Base-by-base conservation (phyloP, 2,113 vertebrate species). In the Eulacestoma nigropectus region DNA sequence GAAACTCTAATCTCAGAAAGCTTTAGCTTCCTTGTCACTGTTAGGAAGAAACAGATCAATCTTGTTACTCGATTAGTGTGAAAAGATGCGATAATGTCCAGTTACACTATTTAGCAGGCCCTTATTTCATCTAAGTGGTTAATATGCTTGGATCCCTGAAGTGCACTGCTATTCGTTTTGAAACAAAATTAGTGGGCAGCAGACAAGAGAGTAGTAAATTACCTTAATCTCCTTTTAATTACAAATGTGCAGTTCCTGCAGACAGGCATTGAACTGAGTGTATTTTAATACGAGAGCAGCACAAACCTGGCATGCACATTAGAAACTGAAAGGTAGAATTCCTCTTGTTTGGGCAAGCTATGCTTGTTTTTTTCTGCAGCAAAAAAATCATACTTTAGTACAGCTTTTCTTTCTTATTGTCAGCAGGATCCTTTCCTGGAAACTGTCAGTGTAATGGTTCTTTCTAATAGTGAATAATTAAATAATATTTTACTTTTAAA, bases 171-270 rank as follows among this genome's bases (percentile, higher is more conserved):
- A 46, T 67, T 87, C 25, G 16, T 94, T 93, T 47, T 35, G 47
- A 87, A 86, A 67, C 64, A 94, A 96, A 94, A 96, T 91, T 91
- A 84, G 35, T 4, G 42, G 73, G 65, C 44, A 94, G 16, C 35
- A 82, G 84, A 93, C 47, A 81, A 63, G 80, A 75, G 52, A 74
- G 63, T 53, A 65, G 56, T 72, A 94, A 91, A 94, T 95, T 94
- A 89, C 60, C 77, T 93, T 94, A 84, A 91, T 95, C 81, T 91
- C 37, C 60, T 92, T 90, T 93, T 95, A 95, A 95, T 92, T 93
- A 92, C 65, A 85, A 93, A 79, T 63, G 27, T 68, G 44, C 42
- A 37, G 35, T 27, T 94, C 62, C 74, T 95, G 33, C 57, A 92
- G 82, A 78, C 30, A 67, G 33, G 23, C 15, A 63, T 84, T 70